Evolutionary conservation across 2,888 invertebrate species (phyloP), one percentile per base, ranked within the genome.

Genomic region (Erebia epiphron): DNA sequence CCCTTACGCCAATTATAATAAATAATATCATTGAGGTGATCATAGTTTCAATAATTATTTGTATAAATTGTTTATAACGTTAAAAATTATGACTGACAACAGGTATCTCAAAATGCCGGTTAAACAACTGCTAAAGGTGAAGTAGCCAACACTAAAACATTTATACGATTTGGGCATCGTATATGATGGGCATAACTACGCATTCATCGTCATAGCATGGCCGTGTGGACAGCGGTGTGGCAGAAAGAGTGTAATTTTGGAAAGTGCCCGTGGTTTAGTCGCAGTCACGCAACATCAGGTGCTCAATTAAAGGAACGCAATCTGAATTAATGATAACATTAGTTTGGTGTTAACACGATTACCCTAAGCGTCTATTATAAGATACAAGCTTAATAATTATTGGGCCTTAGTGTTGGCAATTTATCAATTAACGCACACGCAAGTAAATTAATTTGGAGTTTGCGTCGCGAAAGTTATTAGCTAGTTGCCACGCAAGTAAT

Each of bases 211-310:
- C 56, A 21, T 52, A 63, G 41, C 54, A 68, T 43, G 10, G 16
- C 52, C 41, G 66, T 63, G 72, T 67, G 70, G 58, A 74, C 66
- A 68, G 52, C 68, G 68, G 74, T 74, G 63, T 35, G 58, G 71
- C 56, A 74, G 74, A 80, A 82, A 80, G 78, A 78, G 81, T 78
- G 79, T 82, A 83, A 85, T 85, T 87, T 88, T 87, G 83, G 87
- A 88, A 89, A 89, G 87, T 83, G 84, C 75, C 78, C 76, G 75
- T 81, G 16, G 18, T 58, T 78, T 82, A 77, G 77, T 77, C 73
- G 76, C 74, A 75, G 83, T 85, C 87, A 89, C 88, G 88, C 87
- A 83, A 88, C 83, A 73, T 61, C 64, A 52, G 56, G 52, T 57
- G 35, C 57, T 72, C 80, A 79, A 83, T 85, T 83, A 80, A 79